A percentile compares a stretch with the other conserved stretches of the same genome.
Conservation (phyloP, 1,140 invertebrate genomes). For the Papilio machaon region DNA sequence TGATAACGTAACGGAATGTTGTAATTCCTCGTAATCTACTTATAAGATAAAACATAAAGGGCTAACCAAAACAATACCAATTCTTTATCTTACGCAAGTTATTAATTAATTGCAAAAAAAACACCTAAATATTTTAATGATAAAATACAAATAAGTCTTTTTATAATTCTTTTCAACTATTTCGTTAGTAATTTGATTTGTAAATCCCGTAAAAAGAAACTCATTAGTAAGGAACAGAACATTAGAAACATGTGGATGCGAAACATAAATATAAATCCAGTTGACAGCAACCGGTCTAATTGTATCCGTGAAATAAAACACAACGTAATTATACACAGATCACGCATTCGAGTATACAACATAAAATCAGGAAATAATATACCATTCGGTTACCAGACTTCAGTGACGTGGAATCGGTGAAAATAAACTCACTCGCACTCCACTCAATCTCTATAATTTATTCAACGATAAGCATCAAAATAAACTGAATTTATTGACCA, state of each 20-base stretch:
- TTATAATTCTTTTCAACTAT: too few relatives aligned
- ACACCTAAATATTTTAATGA: too few relatives aligned
- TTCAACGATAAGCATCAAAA: slow-evolving; percentile 18
- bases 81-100: not conserved
- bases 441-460: not conserved
- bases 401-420: slow-evolving; percentile 18
- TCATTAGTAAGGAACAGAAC: not conserved
- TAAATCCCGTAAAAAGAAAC: too few relatives aligned
- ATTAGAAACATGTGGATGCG: not conserved
- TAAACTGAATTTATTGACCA: slow-evolving; percentile 11
- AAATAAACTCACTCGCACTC: slow-evolving; percentile 13
- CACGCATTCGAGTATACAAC: not conserved
- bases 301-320: slow-evolving; percentile 6
- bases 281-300: slow-evolving; percentile 13
- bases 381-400: slow-evolving; percentile 10
- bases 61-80: not conserved
- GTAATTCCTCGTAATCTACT: not conserved
- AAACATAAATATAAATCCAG: slow-evolving; percentile 5
- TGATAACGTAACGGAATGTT: not conserved
- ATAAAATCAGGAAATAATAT: slow-evolving; percentile 20
- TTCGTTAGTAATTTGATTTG: too few relatives aligned
- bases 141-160: too few relatives aligned
- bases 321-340: slow-evolving; percentile 3
- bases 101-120: not conserved
- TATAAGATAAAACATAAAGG: not conserved